phyloP scores from a whole-genome alignment of 2,113 vertebrate species.

The Aspiorhynchus laticeps region DNA sequence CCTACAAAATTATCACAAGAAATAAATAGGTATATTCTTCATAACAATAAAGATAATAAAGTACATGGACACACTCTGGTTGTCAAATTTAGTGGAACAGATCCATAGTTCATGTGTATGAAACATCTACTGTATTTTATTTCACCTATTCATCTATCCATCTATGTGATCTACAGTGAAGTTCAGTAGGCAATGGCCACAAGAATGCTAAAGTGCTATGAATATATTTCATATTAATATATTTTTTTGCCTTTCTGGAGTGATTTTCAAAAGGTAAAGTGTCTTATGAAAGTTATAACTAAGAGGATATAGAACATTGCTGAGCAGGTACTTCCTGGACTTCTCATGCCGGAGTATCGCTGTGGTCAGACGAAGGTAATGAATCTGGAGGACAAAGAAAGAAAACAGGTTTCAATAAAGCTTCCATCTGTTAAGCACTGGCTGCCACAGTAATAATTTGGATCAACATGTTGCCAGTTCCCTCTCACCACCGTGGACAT shows the following conservation, averaged over 20 bases:
- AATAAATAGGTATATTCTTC: too few species aligned
- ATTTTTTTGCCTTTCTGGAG: not conserved
- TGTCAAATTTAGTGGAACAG: too few species aligned
- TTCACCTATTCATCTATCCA: not conserved
- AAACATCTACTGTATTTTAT: not conserved
- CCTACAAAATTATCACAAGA: not conserved
- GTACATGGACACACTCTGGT: too few species aligned
- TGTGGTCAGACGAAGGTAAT: slow-evolving; percentile 91
- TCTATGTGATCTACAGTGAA: not conserved
- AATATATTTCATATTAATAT: not conserved
- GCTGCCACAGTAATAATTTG: not conserved
- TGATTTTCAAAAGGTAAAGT: too few species aligned
- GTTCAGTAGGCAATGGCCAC: too few species aligned
- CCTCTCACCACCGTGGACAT: not conserved
- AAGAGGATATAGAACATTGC: slow-evolving; percentile 95
- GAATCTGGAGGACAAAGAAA: slow-evolving; percentile 79
- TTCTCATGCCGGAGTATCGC: slow-evolving; percentile 92
- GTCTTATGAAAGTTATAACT: not conserved
- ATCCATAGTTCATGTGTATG: not conserved
- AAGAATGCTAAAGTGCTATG: not conserved
- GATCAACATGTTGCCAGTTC: slow-evolving; percentile 4
- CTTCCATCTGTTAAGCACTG: not conserved
- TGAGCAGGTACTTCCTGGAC: slow-evolving; percentile 94
- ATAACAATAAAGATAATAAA: too few species aligned
- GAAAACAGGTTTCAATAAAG: not conserved